Base-by-base conservation (phyloP, 2,888 invertebrate genomes). In the Hirtodrosophila trivittata region DNA sequence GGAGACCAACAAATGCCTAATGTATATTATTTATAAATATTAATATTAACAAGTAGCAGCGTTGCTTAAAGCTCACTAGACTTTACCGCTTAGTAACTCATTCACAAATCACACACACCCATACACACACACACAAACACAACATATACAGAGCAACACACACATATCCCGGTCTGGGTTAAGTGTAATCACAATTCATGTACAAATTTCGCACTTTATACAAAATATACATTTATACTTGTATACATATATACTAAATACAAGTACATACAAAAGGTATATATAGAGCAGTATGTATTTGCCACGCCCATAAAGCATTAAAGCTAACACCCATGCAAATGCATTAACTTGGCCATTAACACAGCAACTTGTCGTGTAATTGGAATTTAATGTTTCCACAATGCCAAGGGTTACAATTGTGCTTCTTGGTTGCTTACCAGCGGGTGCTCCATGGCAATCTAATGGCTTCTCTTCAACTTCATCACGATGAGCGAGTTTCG, bases 341-440 rank as follows among this genome's bases (percentile, higher is more conserved):
- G 77, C 84, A 84, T 84, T 84, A 84, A 77, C 77, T 75, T 84
- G 78, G 75, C 75, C 81, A 81, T 81, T 86, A 83, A 80, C 66
- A 47, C 68, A 66, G 62, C 54, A 76, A 59, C 56, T 80, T 83
- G 77, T 76, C 74, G 45, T 74, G 74, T 83, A 83, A 81, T 83
- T 86, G 78, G 68, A 80, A 84, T 83, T 81, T 81, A 81, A 86
- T 81, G 86, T 62, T 21, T 42, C 55, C 38, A 7, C 33, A 32
- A 7, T 35, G 28, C 62, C 43, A 55, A 58, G 74, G 74, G 74
- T 70, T 66, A 37, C 51, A 47, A 45, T 41, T 43, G 26, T n/a
- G 18, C 18, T 21, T 21, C 3, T 21, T 3, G 18, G 5, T 21
- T 21, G 5, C 18, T 6, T 16, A 9, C 12, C 10, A 12, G 10